phyloP scores from a whole-genome alignment of 2,797 vertebrate genomes.

The Microcaecilia unicolor region DNA sequence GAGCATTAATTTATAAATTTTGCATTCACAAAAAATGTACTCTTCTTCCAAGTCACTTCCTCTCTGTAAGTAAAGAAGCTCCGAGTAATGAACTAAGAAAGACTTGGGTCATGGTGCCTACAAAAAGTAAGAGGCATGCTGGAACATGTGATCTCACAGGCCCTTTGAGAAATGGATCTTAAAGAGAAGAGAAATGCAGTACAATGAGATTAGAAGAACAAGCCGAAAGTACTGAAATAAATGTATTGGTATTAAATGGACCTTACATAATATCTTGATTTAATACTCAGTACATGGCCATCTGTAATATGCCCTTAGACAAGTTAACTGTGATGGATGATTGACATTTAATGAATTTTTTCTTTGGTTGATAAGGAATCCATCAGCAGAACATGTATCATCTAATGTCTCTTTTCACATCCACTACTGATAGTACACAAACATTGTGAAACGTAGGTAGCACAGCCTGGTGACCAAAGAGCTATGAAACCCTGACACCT shows the following conservation, averaged over 20 bases:
- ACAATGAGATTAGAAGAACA: too few species aligned
- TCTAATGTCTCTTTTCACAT: too few species aligned
- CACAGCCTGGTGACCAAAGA: too few species aligned
- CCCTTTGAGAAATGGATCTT: not conserved
- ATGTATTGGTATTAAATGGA: conserved; percentile 2
- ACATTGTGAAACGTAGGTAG: too few species aligned
- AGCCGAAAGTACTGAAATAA: too few species aligned
- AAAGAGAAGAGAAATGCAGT: conserved; percentile 1
- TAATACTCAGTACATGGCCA: conserved; percentile 13
- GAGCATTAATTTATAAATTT: conserved; percentile 7
- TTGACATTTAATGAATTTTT: not conserved
- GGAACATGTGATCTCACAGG: not conserved
- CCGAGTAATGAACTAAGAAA: conserved; percentile 5
- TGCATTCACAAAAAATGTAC: conserved; percentile 2
- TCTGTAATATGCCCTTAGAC: conserved; percentile 4
- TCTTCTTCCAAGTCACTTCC: conserved; percentile 9
- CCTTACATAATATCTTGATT: conserved; percentile 5
- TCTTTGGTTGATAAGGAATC: conserved; percentile 15
- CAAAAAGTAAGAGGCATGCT: not conserved
- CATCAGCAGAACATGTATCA: conserved; percentile 1
- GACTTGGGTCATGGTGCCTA: not conserved
- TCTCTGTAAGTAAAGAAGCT: conserved; percentile 16
- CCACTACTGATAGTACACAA: too few species aligned
- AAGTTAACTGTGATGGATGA: not conserved
- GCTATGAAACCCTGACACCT: too few species aligned